Evolutionary conservation across 2,113 vertebrate genomes (phyloP), one percentile per base, ranked within the genome.

Genomic region (Rostratula benghalensis): DNA sequence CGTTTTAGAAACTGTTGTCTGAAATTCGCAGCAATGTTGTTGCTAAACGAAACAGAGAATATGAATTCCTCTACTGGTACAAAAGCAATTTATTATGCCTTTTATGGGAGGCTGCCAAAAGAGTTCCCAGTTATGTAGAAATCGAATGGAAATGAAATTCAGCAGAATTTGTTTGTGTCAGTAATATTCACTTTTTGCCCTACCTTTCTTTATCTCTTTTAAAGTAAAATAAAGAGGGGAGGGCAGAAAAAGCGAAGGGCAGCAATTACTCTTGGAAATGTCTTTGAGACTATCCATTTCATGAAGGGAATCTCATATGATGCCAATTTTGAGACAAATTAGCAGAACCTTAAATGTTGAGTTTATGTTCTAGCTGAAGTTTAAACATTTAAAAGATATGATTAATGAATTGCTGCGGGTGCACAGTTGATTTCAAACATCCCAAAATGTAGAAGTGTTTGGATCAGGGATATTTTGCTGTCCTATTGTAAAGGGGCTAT

Each of bases 11-110:
- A 96, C 88, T 73, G 93, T 97, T 97, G 93, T 96, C 97, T 97
- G 93, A 96, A 97, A 95, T 97, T 96, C 95, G 94, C 94, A 96
- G 96, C 95, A 84, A 97, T 95, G 93, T 96, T 97, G 92, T 95
- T 97, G 97, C 95, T 98, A 97, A 98, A 97, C 96, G 95, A 97
- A 97, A 98, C 86, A 30, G 93, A 97, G 97, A 96, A 97, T 97
- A 97, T 16, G 35, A 96, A 98, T 98, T 98, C 97, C 92, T 97
- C 96, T 96, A 78, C 97, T 97, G 97, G 97, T 97, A 97, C 91
- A 80, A 94, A 95, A 97, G 97, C 94, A 94, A 98, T 98, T 97
- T 97, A 96, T 98, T 98, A 96, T 97, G 90, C 56, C 45, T 96
- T 94, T 97, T 75, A 27, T 97, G 97, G 96, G 93, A 96, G 83